Evolutionary conservation across 1,140 invertebrate species (phyloP).

Genomic region (silkworm (Bombyx mori)): DNA sequence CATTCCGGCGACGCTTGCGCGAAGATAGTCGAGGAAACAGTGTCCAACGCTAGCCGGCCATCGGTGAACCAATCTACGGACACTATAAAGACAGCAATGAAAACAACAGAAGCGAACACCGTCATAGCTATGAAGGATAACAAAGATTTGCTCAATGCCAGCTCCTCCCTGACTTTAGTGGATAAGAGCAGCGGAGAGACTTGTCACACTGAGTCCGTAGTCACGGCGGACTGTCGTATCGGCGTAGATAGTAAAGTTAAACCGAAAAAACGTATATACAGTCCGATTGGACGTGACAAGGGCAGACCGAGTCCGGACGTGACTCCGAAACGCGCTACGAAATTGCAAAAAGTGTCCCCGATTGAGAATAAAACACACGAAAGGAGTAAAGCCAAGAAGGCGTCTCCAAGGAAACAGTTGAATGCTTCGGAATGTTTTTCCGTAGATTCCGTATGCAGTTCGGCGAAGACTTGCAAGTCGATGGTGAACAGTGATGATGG

Average conservation of each 20-base stretch:
- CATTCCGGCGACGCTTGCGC: slow-evolving; percentile 15
- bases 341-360: slow-evolving; percentile 42
- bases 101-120: slow-evolving; percentile 42
- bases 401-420: too few relatives aligned
- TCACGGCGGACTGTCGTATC: slow-evolving; percentile 16
- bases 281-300: slow-evolving; percentile 20
- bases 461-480: too few relatives aligned
- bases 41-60: slow-evolving; percentile 22
- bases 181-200: slow-evolving; percentile 30
- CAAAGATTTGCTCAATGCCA: slow-evolving; percentile 35
- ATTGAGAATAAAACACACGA: too few relatives aligned
- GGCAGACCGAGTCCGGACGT: slow-evolving; percentile 16
- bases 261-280: slow-evolving; percentile 34
- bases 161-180: slow-evolving; percentile 45
- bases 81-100: slow-evolving; percentile 16
- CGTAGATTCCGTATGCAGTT: too few relatives aligned
- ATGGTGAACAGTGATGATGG: too few relatives aligned
- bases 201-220: slow-evolving; percentile 25
- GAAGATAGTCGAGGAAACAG: slow-evolving; percentile 11
- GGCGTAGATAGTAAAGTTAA: slow-evolving; percentile 8
- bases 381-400: too few relatives aligned
- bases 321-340: slow-evolving; percentile 42
- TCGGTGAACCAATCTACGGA: slow-evolving; percentile 29
- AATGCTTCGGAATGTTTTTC: too few relatives aligned
- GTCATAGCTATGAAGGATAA: slow-evolving; percentile 48